phyloP scores from a whole-genome alignment of 2,113 vertebrate species.

The Mormoops blainvillei region DNA sequence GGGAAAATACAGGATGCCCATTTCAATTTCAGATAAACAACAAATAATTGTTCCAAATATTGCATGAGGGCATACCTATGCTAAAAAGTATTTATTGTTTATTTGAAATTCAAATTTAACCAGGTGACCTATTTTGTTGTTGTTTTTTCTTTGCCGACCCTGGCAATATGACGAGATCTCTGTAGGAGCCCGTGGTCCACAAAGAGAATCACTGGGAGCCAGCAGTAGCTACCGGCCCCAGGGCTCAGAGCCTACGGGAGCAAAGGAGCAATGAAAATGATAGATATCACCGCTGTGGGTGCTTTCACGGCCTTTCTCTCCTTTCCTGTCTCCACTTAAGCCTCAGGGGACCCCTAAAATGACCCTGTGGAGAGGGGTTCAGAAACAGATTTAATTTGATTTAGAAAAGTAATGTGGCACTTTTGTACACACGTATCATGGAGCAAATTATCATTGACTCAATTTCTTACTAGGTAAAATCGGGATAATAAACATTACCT shows the following conservation, averaged over 20 bases:
- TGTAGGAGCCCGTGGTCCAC: not conserved
- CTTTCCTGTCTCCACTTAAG: not conserved
- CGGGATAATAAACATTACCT: not conserved
- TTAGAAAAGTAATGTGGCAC: not conserved
- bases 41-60: not conserved
- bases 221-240: not conserved
- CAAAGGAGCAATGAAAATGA: not conserved
- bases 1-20: not conserved
- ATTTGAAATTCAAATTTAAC: not conserved
- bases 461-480: not conserved
- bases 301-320: not conserved
- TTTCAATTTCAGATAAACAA: not conserved
- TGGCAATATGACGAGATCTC: not conserved
- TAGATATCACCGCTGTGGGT: not conserved
- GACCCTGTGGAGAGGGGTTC: not conserved
- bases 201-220: not conserved
- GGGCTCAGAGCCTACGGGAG: not conserved
- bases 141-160: slow-evolving; percentile 15
- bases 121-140: not conserved
- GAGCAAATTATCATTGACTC: not conserved
- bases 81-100: not conserved
- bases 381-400: not conserved
- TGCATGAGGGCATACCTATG: not conserved
- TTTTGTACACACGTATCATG: not conserved
- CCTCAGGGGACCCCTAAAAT: not conserved